Conservation (phyloP, 30 jellyfish, hydroid and myxozoan genomes). For the Aurelia sp. region DNA sequence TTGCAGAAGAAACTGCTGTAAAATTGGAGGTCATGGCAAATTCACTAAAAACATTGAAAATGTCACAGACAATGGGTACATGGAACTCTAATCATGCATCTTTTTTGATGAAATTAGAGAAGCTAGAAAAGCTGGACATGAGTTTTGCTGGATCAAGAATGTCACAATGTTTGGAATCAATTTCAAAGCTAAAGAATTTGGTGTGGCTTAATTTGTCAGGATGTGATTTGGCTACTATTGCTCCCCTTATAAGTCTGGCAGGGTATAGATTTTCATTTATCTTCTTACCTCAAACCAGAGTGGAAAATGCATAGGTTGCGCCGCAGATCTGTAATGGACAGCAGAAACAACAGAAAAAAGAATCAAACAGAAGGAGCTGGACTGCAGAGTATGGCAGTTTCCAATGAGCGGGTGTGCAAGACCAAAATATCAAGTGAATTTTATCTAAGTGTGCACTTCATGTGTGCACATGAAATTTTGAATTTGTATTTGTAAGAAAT, state of each 20-base stretch:
- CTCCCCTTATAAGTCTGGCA: constrained; percentile 16
- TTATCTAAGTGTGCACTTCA: too few relatives aligned
- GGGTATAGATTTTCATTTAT: neutral
- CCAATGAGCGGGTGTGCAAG: too few relatives aligned
- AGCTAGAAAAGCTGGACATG: constrained; percentile 33
- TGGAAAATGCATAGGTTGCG: too few relatives aligned
- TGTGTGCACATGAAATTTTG: too few relatives aligned
- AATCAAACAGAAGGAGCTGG: too few relatives aligned
- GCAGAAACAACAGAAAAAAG: too few relatives aligned
- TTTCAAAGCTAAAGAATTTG: constrained; percentile 36
- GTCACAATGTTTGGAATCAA: constrained; percentile 30
- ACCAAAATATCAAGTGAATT: too few relatives aligned
- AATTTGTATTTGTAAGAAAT: too few relatives aligned
- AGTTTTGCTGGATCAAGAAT: neutral
- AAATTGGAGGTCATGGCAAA: constrained; percentile 31
- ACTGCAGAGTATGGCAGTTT: too few relatives aligned
- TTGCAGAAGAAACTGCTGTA: constrained; percentile 20
- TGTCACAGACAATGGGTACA: constrained; percentile 64
- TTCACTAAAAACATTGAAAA: constrained; percentile 35
- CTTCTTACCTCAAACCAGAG: neutral
- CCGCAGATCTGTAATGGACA: too few relatives aligned
- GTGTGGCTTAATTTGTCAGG: constrained; percentile 74
- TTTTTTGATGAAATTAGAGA: constrained; percentile 1
- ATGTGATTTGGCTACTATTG: constrained; percentile 2
- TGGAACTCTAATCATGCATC: constrained; percentile 12